Evolutionary conservation across 1,140 invertebrate species (phyloP), one percentile per base, ranked within the genome.

Genomic region (Bombus confusus): DNA sequence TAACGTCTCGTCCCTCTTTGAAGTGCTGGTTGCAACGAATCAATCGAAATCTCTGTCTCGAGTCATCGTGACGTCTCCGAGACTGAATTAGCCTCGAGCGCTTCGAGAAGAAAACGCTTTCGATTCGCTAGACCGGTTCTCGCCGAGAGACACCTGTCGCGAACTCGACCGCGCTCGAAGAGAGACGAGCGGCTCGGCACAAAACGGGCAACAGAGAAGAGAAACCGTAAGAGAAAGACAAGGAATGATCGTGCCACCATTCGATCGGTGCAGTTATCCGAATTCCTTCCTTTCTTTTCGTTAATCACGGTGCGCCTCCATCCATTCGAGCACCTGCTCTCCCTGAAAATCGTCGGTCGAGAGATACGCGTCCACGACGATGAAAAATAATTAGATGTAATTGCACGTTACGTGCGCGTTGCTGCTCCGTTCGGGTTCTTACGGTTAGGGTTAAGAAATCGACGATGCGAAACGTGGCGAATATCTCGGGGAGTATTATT

Each of bases 51-150:
- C 1, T n/a, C 39, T 34, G 52, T 22, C 25, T 47, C 47, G 28
- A 43, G 39, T 8, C 81, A 77, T 81, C 62, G 64, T 75, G 72
- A 64, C 43, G 83, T 39, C 71, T 28, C 43, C 41, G 41, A 34
- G 59, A 85, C 41, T 28, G 76, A 64, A 77, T 79, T 47, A n/a
- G 73, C 77, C 82, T 78, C 59, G 64, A 84, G 79, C 66, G 81
- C 74, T 86, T 91, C 85, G 81, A 79, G 76, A 88, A 87, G 89
- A 85, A 91, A 91, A 91, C 74, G 80, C 81, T 84, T 83, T 87
- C 89, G 84, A 89, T 83, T 80, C 66, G 84, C 57, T 52, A 71
- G 75, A 85, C 52, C 81, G 84, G 84, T 81, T 69, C 76, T 82
- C 77, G 41, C 59, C 52, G 78, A 57, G 82, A 75, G 86, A 88